Base-by-base conservation (phyloP, 2,113 vertebrate species). In the Tetrao urogallus region DNA sequence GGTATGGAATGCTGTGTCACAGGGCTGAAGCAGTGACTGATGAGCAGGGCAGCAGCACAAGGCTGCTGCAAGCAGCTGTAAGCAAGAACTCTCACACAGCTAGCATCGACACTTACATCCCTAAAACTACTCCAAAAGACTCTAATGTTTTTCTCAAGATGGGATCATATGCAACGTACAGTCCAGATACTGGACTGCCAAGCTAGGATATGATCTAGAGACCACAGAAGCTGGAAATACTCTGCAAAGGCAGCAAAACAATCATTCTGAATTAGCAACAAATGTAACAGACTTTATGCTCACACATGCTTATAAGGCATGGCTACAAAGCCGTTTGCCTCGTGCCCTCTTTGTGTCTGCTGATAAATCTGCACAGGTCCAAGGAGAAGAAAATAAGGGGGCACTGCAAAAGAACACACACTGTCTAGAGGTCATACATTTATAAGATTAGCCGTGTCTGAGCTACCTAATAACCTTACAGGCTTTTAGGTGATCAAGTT, bases 381-480 rank as follows among this genome's bases (percentile, higher is more conserved):
- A 64, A 1, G 3, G 47, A 86, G 83, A 93, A 70, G 56, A 82
- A 83, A 95, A 71, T 21, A 43, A 83, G 36, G 15, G 30, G 20
- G 22, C 73, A 61, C 28, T 3, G 2, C 58, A 84, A 81, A 84
- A 92, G 30, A 89, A 56, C 64, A 73, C 8, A 34, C 28, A 18
- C 25, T 61, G 69, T 72, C 88, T 57, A 65, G 82, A 85, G 80
- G 48, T 89, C 77, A 45, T 84, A 81, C 66, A 76, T 94, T 92
- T 63, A 60, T 56, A 84, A 81, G 92, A 95, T 94, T 75, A 95
- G 61, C 74, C 54, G 81, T 65, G 88, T 93, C 92, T 96, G 93
- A 96, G 86, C 92, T 94, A 94, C 92, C 76, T 94, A 94, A 94
- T 75, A 90, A 94, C 79, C 82, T 92, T 82, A 87, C 2, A 16